phyloP scores from a whole-genome alignment of 1,140 invertebrate species.

The Pissodes strobi region DNA sequence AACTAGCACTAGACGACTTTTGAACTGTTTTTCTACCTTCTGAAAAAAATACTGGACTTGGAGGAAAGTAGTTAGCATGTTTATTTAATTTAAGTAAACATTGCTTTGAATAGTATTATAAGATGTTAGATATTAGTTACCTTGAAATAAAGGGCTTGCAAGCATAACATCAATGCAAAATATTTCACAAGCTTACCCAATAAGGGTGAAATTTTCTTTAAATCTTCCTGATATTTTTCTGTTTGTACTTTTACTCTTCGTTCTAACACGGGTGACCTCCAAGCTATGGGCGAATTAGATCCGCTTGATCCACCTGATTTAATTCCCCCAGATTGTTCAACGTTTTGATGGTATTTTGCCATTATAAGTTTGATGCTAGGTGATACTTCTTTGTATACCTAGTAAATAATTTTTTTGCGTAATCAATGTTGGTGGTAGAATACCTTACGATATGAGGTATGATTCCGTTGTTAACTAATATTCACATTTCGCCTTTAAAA shows the following conservation, averaged over 20 bases:
- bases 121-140: too few relatives aligned
- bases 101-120: too few relatives aligned
- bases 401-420: neutral
- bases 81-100: too few relatives aligned
- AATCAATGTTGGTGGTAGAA: too few relatives aligned
- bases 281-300: conserved; percentile 62
- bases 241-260: conserved; percentile 62
- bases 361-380: conserved; percentile 71
- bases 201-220: conserved; percentile 44
- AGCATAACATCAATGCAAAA: too few relatives aligned
- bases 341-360: conserved; percentile 63
- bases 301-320: conserved; percentile 61
- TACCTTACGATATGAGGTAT: too few relatives aligned
- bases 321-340: conserved; percentile 43
- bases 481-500: too few relatives aligned
- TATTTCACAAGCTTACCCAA: conserved; percentile 14
- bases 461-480: too few relatives aligned
- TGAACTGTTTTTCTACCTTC: conserved; percentile 23
- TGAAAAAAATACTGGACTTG: neutral
- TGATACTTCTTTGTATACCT: conserved; percentile 63
- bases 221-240: conserved; percentile 62
- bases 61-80: too few relatives aligned
- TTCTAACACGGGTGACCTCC: conserved; percentile 64
- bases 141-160: too few relatives aligned
- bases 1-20: conserved; percentile 35